Evolutionary conservation across 2,797 vertebrate species (phyloP), one percentile per base, ranked within the genome.

Genomic region (Aldrovandia affinis): DNA sequence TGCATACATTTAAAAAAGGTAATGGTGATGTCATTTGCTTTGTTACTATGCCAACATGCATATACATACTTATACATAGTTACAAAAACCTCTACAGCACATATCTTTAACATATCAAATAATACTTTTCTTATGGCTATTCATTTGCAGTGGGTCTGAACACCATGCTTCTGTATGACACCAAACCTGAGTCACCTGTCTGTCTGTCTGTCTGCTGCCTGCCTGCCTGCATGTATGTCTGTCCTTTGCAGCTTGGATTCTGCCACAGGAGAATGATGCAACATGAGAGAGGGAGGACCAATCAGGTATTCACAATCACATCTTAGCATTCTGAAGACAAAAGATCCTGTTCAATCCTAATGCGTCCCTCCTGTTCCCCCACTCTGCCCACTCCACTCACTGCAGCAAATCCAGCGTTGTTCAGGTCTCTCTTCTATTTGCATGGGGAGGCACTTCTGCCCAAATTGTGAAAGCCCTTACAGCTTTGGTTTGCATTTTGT

Each of bases 341-440:
- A 73, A 39, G 63, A 68, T 36, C 30, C 36, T 52, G 42, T 57
- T 78, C 30, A 85, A 63, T 82, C 70, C 22, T 18, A 54, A 77
- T 81, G 65, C 83, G 81, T 33, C 7, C 28, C 6, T 10, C 47
- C 12, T 50, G 18, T 47, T 36, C 47, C 79, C 47, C 81, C 57
- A 52, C 59, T 70, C 57, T 83, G 61, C 39, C 20, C 39, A n/a
- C 20, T 14, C 70, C 47, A 47, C 39, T 75, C 70, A 33, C 10
- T 8, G 25, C 42, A 79, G 77, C 20, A 54, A 5, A 20, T 79
- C 77, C 28, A 33, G 50, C 7, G 25, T 52, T 28, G 25, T n/a
- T 78, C 44, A n/a, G n/a, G 50, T 25, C n/a, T 52, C 47, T 61
- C 6, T 82, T 59, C n/a, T 80, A 59, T 86, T 86, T 86, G 78